Evolutionary conservation across 2,888 invertebrate species (phyloP).

Genomic region (Amphipyra berbera): DNA sequence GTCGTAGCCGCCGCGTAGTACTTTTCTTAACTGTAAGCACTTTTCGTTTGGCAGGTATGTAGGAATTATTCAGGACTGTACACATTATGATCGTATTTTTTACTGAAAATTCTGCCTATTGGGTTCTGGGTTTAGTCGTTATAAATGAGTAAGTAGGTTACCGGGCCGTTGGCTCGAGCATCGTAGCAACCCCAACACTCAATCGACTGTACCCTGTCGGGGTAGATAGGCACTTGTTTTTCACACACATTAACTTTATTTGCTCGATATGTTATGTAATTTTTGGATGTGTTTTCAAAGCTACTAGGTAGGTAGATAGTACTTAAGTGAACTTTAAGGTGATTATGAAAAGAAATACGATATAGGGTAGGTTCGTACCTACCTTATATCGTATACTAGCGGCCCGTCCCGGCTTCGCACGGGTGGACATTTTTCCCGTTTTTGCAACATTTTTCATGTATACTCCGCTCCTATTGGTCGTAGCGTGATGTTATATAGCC

Average conservation of each 20-base stretch:
- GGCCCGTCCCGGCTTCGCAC: no score
- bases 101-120: background rate
- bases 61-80: conserved; percentile 1
- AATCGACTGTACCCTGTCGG: conserved; percentile 13
- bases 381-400: no score
- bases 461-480: no score
- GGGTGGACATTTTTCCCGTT: no score
- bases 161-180: background rate
- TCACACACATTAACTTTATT: conserved; percentile 23
- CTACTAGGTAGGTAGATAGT: background rate
- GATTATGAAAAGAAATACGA: no score
- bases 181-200: conserved; percentile 11
- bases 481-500: no score
- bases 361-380: no score
- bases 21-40: background rate
- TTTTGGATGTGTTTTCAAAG: background rate
- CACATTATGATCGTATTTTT: conserved; percentile 4
- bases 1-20: conserved; percentile 12
- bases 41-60: background rate
- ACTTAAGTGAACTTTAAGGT: no score
- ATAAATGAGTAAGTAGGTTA: conserved; percentile 22
- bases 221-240: conserved; percentile 27
- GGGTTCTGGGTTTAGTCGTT: background rate
- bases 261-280: conserved; percentile 3
- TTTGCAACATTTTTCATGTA: no score